Conservation (phyloP, 92 coral and sea anemone species). For the Bergia puertoricense region DNA sequence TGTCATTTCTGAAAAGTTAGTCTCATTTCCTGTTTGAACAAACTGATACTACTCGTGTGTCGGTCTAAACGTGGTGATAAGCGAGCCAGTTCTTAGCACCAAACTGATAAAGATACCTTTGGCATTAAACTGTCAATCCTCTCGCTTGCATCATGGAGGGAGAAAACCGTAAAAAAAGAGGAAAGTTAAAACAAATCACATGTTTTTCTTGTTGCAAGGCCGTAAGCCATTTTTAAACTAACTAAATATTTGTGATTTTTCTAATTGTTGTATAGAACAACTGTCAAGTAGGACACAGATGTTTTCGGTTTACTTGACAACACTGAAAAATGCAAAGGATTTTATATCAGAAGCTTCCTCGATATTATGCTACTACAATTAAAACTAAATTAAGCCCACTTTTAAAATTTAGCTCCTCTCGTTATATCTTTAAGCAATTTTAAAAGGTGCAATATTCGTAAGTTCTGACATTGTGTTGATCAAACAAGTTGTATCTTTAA, state of each 20-base stretch:
- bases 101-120: background rate
- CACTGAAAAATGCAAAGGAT: background rate
- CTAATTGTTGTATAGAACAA: background rate
- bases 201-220: background rate
- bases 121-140: no score
- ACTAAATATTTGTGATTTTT: background rate
- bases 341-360: no score
- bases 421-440: no score
- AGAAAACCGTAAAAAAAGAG: background rate
- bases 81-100: background rate
- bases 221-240: background rate
- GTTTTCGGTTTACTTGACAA: background rate
- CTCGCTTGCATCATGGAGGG: background rate
- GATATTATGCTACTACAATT: no score
- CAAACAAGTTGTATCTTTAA: no score
- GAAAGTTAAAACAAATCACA: background rate
- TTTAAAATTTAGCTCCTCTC: no score
- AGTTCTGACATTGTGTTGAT: no score
- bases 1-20: background rate
- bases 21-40: conserved; percentile 1
- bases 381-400: no score
- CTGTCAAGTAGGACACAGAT: background rate
- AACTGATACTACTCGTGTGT: background rate
- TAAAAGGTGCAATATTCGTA: no score
- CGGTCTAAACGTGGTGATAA: background rate